A percentile compares a stretch with the other conserved stretches of the same genome.
phyloP scores from a whole-genome alignment of 2,113 vertebrate species.

The Laticauda colubrina region DNA sequence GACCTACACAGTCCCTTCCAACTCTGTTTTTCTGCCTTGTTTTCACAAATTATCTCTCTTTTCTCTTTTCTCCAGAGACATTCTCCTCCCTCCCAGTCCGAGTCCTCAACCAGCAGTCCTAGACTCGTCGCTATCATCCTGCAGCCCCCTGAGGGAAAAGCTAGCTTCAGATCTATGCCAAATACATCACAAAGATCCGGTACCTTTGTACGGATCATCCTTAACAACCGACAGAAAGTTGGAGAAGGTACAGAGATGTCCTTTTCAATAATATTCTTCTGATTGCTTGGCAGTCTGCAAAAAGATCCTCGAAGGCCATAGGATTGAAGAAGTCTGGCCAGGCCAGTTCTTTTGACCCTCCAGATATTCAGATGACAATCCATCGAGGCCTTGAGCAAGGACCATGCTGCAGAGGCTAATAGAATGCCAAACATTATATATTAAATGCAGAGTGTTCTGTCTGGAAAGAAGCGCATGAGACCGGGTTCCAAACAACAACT shows the following conservation, averaged over 20 bases:
- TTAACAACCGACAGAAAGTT: conserved; percentile 78
- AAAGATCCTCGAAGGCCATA: background rate
- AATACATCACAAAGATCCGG: conserved; percentile 76
- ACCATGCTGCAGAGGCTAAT: background rate
- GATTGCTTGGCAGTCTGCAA: background rate
- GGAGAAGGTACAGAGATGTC: conserved; percentile 70
- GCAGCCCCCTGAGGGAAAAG: conserved; percentile 65
- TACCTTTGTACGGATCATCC: conserved; percentile 79
- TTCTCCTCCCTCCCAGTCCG: conserved; percentile 73
- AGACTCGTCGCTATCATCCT: conserved; percentile 61
- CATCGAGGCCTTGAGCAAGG: background rate
- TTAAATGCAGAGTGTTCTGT: background rate
- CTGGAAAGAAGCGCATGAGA: too few relatives aligned
- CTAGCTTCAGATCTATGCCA: conserved; percentile 66
- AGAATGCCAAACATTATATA: background rate
- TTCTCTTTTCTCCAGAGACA: conserved; percentile 69
- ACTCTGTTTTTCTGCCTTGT: background rate
- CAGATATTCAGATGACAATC: background rate
- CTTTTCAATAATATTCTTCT: rapidly evolving
- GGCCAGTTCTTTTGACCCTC: background rate
- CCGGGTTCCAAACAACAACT: too few relatives aligned
- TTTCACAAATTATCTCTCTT: background rate
- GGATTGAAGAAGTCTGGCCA: background rate
- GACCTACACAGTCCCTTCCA: background rate
- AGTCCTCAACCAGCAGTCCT: conserved; percentile 52